These are phyloP conservation scores for Paratilapia polleni DNA, from an alignment of 2,113 vertebrate species.

Conservation along the genomic window DNA sequence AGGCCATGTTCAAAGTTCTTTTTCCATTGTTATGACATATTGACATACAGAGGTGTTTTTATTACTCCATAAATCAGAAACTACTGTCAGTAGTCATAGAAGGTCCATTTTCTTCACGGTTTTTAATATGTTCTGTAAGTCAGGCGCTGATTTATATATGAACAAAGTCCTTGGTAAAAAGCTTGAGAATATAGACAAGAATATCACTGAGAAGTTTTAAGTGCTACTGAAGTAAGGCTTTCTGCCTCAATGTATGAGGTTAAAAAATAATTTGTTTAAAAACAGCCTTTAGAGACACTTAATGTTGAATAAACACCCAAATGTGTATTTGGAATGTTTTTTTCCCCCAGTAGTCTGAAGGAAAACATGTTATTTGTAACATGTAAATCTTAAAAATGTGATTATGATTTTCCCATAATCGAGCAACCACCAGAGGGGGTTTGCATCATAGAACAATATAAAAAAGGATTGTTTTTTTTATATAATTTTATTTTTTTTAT, in stretches of 20 bases:
- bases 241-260: neutral
- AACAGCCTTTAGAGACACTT: neutral
- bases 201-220: neutral
- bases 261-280: rapidly evolving
- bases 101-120: neutral
- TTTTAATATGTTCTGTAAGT: neutral
- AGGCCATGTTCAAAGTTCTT: neutral
- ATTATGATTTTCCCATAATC: neutral
- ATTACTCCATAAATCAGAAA: neutral
- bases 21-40: neutral
- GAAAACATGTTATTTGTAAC: neutral
- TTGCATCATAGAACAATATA: neutral
- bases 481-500: no score
- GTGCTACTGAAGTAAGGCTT: neutral
- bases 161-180: neutral
- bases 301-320: neutral
- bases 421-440: neutral
- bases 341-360: rapidly evolving
- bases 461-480: no score
- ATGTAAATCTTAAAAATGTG: neutral
- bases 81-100: neutral
- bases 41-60: neutral
- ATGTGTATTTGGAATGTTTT: neutral
- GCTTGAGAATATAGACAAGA: no score
- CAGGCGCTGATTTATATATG: neutral